Conservation (phyloP, 2,113 vertebrate genomes). For the Grus americana region DNA sequence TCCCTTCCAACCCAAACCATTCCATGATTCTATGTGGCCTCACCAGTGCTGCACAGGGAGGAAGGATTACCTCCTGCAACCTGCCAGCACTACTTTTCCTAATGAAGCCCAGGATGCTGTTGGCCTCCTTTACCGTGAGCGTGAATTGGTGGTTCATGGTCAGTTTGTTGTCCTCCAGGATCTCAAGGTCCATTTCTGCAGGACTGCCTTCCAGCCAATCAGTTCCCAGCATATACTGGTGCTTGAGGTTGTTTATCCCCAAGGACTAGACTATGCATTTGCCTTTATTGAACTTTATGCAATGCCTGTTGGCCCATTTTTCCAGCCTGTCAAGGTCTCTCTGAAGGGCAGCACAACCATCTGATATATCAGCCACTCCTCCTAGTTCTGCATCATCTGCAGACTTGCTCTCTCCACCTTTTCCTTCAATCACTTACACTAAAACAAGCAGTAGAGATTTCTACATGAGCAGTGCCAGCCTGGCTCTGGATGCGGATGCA, state of each 20-base stretch:
- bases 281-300: not conserved
- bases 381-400: not conserved
- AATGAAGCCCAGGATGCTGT: not conserved
- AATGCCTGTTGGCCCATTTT: not conserved
- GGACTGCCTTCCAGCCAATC: not conserved
- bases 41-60: not conserved
- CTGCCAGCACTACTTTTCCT: not conserved
- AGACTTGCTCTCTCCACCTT: not conserved
- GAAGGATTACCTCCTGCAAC: not conserved
- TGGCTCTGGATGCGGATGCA: rapidly evolving
- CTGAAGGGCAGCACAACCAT: not conserved
- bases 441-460: not conserved
- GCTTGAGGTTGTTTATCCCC: not conserved
- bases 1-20: no score
- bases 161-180: not conserved
- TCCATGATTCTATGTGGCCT: not conserved
- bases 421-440: not conserved
- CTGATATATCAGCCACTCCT: not conserved
- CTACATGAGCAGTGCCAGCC: not conserved
- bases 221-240: not conserved
- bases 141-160: no score
- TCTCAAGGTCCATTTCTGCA: not conserved
- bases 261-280: not conserved
- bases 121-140: not conserved
- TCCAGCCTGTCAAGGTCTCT: not conserved